phyloP scores from a whole-genome alignment of 2,113 vertebrate genomes.

The Promerops cafer region DNA sequence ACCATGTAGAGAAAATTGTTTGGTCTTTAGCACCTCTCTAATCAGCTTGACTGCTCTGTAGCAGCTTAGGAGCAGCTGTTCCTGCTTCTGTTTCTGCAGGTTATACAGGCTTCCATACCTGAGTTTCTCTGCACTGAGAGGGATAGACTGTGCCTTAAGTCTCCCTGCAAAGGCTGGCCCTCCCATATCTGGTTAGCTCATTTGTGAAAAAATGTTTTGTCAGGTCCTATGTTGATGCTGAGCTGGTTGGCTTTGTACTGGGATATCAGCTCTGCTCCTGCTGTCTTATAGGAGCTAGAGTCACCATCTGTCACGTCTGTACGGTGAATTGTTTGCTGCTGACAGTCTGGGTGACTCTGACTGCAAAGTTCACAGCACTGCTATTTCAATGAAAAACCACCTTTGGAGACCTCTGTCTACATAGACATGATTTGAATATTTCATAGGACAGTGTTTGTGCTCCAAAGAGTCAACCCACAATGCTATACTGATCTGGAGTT shows the following conservation, averaged over 20 bases:
- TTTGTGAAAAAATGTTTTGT: background rate
- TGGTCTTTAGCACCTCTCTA: background rate
- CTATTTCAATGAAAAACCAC: background rate
- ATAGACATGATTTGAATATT: background rate
- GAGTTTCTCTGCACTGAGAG: background rate
- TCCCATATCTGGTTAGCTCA: background rate
- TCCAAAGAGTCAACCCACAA: background rate
- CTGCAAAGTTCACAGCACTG: background rate
- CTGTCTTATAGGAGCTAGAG: background rate
- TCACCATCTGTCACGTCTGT: background rate
- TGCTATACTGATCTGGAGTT: background rate
- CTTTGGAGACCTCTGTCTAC: background rate
- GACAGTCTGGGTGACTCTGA: background rate
- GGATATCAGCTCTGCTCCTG: background rate
- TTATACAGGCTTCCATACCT: background rate
- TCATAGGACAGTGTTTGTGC: background rate
- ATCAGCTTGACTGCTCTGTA: background rate
- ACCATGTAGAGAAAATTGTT: background rate
- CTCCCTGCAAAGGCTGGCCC: background rate
- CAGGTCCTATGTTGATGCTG: background rate
- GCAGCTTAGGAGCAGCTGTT: background rate
- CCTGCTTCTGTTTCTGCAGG: background rate
- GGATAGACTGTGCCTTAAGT: background rate
- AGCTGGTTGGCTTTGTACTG: background rate
- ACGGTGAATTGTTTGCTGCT: background rate